A percentile compares a stretch with the other conserved stretches of the same genome.
Conservation (phyloP, 2,113 vertebrate species). For the Probosciger aterrimus region DNA sequence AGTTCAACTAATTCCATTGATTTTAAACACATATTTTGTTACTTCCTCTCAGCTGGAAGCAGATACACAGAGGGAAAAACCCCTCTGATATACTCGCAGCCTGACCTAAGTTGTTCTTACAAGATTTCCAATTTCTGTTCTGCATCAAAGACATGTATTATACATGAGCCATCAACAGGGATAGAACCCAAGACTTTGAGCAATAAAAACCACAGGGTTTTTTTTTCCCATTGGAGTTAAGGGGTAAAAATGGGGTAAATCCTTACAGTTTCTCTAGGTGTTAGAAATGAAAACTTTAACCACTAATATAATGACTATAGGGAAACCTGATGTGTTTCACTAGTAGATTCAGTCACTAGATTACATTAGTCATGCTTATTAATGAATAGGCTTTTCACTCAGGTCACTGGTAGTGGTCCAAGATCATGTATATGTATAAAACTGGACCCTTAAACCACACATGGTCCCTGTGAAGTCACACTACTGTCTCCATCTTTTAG, state of each 20-base stretch:
- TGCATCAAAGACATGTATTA: conserved; percentile 23
- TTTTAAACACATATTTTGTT: conserved; percentile 55
- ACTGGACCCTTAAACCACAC: background rate
- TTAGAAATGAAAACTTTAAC: background rate
- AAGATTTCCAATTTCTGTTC: conserved; percentile 39
- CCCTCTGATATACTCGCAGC: background rate
- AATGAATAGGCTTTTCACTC: background rate
- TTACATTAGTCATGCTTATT: background rate
- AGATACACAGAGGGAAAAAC: conserved; percentile 23
- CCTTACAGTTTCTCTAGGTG: background rate
- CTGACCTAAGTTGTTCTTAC: conserved; percentile 10
- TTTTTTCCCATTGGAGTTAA: background rate
- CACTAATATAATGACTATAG: background rate
- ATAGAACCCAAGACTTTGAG: background rate
- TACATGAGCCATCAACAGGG: background rate
- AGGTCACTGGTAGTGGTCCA: background rate
- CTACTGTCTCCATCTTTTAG: background rate
- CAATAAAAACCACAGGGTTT: background rate
- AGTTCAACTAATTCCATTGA: conserved; percentile 35
- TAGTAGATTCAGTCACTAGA: background rate
- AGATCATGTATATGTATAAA: background rate
- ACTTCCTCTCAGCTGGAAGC: conserved; percentile 50
- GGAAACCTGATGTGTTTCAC: background rate
- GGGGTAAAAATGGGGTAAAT: background rate
- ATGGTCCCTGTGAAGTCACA: background rate